phyloP scores from a whole-genome alignment of 2,888 invertebrate species.

The Xestia sexstrigata region DNA sequence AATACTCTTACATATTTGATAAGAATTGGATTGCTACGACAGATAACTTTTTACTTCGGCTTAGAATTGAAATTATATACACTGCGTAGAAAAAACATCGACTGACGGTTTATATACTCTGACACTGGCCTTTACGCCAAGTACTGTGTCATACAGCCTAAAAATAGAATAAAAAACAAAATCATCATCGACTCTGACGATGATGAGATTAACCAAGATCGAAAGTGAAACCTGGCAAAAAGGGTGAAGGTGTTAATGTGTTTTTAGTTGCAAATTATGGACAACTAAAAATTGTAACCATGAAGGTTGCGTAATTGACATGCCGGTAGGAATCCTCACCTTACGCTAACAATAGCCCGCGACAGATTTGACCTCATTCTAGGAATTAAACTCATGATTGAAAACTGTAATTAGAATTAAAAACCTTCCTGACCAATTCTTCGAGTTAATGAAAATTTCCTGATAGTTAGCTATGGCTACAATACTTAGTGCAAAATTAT shows the following conservation, averaged over 20 bases:
- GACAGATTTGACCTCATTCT: constrained; percentile 77
- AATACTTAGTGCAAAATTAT: constrained; percentile 15
- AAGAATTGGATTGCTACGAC: constrained; percentile 3
- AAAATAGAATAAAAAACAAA: constrained; percentile 37
- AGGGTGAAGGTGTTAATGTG: constrained; percentile 2
- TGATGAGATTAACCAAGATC: constrained; percentile 17
- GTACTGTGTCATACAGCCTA: constrained; percentile 36
- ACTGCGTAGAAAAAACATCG: constrained; percentile 49
- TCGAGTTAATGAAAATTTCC: neutral
- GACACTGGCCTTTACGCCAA: constrained; percentile 8
- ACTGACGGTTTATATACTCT: constrained; percentile 25
- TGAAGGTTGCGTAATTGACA: constrained; percentile 82
- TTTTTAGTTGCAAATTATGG: neutral
- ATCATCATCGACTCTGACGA: constrained; percentile 1
- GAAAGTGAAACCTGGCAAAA: neutral
- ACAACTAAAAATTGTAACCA: neutral
- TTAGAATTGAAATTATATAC: constrained; percentile 27
- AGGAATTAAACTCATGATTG: constrained; percentile 82
- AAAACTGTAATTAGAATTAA: constrained; percentile 32
- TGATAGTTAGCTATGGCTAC: too few relatives aligned
- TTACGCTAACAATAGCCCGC: constrained; percentile 79
- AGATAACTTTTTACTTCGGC: neutral
- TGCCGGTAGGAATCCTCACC: constrained; percentile 78
- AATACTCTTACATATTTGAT: constrained; percentile 24
- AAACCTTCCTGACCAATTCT: neutral